Conservation (phyloP, 2,888 invertebrate genomes). For the Nemotelus pantherinus region DNA sequence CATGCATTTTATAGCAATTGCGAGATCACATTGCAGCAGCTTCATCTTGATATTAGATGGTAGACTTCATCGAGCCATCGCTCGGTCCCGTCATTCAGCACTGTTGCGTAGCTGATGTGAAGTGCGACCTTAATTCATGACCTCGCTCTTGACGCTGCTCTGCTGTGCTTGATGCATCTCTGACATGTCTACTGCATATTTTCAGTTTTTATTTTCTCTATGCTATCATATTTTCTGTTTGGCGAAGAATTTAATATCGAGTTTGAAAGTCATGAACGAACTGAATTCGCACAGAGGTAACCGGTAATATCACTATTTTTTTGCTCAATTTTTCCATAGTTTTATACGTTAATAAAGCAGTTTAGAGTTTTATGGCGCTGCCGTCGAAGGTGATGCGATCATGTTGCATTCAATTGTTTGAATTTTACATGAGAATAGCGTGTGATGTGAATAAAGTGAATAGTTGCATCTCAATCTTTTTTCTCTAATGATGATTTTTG, state of each 20-base stretch:
- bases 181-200: neutral
- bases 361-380: neutral
- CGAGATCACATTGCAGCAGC: no score
- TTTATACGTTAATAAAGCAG: neutral
- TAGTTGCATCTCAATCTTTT: no score
- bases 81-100: no score
- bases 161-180: neutral
- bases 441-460: no score
- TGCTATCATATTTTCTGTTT: neutral
- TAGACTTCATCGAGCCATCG: no score
- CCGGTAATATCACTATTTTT: no score
- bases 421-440: no score
- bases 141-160: slow-evolving; percentile 22
- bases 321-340: neutral
- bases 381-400: neutral
- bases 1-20: no score
- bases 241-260: neutral
- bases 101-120: neutral
- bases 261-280: neutral
- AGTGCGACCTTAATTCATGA: slow-evolving; percentile 11
- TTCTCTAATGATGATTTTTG: no score
- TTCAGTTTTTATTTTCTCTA: neutral
- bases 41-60: no score
- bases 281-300: neutral
- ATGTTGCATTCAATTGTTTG: neutral